Percentiles rank a stretch among this genome's conserved stretches.
These are phyloP conservation scores for Rhipidura dahli DNA, from an alignment of 2,113 vertebrate species.

Conservation along the genomic window DNA sequence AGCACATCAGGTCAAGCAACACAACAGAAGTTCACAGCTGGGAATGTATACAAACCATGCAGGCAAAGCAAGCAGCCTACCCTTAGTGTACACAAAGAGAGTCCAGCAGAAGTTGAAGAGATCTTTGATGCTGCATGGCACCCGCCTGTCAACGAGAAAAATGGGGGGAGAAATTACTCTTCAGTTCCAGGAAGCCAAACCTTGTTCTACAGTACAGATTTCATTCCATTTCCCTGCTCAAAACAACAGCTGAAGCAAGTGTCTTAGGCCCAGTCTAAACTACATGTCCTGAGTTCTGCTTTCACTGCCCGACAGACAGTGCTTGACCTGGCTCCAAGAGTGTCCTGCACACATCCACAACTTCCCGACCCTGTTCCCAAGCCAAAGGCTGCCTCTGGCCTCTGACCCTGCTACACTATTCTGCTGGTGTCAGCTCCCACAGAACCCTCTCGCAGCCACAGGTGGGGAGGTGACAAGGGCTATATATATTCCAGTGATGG, in stretches of 20 bases:
- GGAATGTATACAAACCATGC: not conserved
- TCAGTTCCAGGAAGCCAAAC: not conserved
- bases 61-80: constrained; percentile 66
- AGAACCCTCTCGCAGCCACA: not conserved
- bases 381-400: not conserved
- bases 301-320: not conserved
- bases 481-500: not conserved
- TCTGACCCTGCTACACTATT: accelerated
- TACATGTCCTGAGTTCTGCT: not conserved
- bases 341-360: too few relatives aligned
- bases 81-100: constrained; percentile 96
- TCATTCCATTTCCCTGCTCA: not conserved
- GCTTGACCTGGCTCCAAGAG: accelerated
- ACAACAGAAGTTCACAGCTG: not conserved
- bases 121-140: constrained; percentile 86
- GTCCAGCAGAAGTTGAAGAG: constrained; percentile 99
- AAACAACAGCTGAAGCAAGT: not conserved
- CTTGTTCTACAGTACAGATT: not conserved
- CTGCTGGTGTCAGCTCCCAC: not conserved
- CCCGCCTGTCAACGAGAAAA: constrained; percentile 66
- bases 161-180: not conserved
- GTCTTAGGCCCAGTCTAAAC: not conserved
- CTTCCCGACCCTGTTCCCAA: not conserved
- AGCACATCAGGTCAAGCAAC: constrained; percentile 34
- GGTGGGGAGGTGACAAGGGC: not conserved